Base-by-base conservation (phyloP, 2,888 invertebrate species). In the Phortica okadai region DNA sequence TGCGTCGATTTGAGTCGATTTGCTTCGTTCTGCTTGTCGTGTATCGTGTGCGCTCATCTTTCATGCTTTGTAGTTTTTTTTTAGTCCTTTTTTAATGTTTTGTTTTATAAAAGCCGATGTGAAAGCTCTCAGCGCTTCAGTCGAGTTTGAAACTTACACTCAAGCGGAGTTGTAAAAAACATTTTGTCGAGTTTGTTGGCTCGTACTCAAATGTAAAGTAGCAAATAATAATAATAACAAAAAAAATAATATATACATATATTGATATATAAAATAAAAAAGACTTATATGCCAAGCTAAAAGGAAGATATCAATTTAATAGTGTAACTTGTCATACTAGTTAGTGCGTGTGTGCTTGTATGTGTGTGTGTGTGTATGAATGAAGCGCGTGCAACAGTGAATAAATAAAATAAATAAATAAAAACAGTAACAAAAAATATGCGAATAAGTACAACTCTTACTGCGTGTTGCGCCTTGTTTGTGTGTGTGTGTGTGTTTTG, bases 91-190 rank as follows among this genome's bases (percentile, higher is more conserved):
- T 62, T 62, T 62, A 11, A 14, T 50, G 21, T 69, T 7, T 69
- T 56, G 3, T 45, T 56, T 69, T 56, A 72, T 85, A 85, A 90
- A 90, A 89, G 87, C 79, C 81, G 83, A 78, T 75, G 72, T 45
- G 83, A 86, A 86, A 84, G 80, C 88, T 89, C 83, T 82, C 82
- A 82, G 82, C 76, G 85, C 88, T 87, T 90, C 88, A 91, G 91
- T 91, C 91, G 91, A 91, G 91, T 91, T 90, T 90, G 88, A 89
- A 90, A 91, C 91, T 90, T 91, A 88, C 88, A 88, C 90, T 89
- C 85, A 89, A 86, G 90, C 86, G 90, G 90, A 89, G 88, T 89
- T 89, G 85, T 87, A 87, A 88, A 88, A 88, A 87, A 88, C 14
- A 72, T 56, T 25, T 80, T 77, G 84, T 88, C 85, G 90, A 90